Conservation (phyloP, 2,113 vertebrate species). For the Malaclemys terrapin region DNA sequence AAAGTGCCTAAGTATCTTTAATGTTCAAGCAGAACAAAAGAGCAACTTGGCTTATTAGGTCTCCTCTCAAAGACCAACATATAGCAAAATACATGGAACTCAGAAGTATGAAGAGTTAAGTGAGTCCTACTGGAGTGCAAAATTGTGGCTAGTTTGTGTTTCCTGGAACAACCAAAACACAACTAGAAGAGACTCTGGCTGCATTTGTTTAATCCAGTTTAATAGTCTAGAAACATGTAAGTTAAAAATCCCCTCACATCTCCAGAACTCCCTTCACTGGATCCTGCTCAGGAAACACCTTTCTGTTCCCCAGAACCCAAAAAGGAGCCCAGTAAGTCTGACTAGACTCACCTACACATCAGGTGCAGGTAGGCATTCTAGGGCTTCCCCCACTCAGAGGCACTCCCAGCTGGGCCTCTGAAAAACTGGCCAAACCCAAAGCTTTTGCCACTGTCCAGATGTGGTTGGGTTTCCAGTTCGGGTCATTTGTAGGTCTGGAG, state of each 20-base stretch:
- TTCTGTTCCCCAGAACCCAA: no score
- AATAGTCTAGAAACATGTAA: neutral
- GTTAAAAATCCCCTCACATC: conserved; percentile 9
- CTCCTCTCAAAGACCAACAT: neutral
- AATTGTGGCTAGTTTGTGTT: neutral
- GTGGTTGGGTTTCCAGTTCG: neutral
- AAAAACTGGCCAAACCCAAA: neutral
- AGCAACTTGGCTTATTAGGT: neutral
- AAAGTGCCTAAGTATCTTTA: neutral
- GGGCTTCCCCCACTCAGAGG: no score
- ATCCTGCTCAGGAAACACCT: neutral
- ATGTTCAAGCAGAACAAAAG: neutral
- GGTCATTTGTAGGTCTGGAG: neutral
- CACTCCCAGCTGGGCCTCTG: no score
- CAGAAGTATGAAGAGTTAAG: neutral
- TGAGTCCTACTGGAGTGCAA: neutral
- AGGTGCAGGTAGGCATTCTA: no score
- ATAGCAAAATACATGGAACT: neutral
- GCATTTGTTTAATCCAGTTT: neutral
- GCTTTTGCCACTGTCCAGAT: neutral
- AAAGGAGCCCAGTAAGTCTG: no score
- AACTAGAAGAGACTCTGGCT: neutral
- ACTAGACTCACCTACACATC: no score
- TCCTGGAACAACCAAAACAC: neutral
- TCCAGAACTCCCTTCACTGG: neutral